These are phyloP conservation scores for Onthophagus sagittarius DNA, from an alignment of 2,888 invertebrate genomes.

Conservation along the genomic window DNA sequence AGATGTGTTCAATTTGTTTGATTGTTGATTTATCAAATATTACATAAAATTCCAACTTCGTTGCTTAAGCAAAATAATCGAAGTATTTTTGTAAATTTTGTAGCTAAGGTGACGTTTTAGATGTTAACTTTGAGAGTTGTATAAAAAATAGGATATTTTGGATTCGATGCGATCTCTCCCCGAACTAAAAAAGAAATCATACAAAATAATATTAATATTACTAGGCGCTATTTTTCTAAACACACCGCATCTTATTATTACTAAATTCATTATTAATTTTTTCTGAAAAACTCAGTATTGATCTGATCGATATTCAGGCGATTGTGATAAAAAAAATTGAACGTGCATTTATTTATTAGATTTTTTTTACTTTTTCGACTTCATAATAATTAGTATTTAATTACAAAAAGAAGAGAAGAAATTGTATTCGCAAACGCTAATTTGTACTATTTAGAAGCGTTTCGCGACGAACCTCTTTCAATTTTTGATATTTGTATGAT, in stretches of 20 bases:
- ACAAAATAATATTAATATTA: background rate
- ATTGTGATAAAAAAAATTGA: slow-evolving; percentile 42
- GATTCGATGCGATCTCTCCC: slow-evolving; percentile 14
- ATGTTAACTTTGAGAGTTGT: background rate
- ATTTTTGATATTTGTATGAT: slow-evolving; percentile 21
- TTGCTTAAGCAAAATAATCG: slow-evolving; percentile 20
- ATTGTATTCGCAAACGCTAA: background rate
- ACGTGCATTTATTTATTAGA: slow-evolving; percentile 44
- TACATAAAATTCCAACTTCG: background rate
- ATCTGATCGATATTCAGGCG: slow-evolving; percentile 40
- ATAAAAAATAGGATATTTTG: slow-evolving; percentile 5
- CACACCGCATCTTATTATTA: too few species aligned
- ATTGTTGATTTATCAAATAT: background rate
- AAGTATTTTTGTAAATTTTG: slow-evolving; percentile 10
- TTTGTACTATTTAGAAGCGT: background rate
- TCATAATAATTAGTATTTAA: slow-evolving; percentile 5
- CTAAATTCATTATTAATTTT: background rate
- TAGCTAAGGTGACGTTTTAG: background rate
- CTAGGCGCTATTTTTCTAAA: slow-evolving; percentile 30
- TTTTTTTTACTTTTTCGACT: slow-evolving; percentile 40
- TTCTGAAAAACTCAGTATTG: background rate
- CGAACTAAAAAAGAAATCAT: background rate
- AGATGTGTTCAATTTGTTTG: background rate
- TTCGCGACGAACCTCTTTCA: background rate
- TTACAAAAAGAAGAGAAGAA: background rate